Percentiles rank a stretch among this genome's conserved stretches.
phyloP scores from a whole-genome alignment of 2,797 vertebrate genomes.

The Okamejei kenojei region DNA sequence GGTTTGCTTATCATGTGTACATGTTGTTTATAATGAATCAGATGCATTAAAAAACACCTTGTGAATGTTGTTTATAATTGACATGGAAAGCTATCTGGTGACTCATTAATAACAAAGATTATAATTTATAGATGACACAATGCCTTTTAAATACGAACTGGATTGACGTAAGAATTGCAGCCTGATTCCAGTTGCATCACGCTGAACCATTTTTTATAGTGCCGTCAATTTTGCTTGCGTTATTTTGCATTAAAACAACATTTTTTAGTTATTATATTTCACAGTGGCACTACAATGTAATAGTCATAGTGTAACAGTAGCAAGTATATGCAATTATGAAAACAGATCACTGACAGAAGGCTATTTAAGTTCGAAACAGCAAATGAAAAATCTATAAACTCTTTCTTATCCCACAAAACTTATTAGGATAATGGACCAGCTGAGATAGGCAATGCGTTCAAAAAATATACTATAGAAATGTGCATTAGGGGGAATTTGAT shows the following conservation, averaged over 20 bases:
- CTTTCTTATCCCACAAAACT: not conserved
- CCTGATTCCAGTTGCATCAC: not conserved
- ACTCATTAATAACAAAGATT: not conserved
- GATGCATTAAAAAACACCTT: not conserved
- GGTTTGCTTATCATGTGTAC: not conserved
- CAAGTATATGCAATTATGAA: not conserved
- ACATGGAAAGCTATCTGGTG: not conserved
- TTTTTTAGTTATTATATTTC: not conserved
- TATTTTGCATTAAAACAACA: not conserved
- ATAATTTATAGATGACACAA: not conserved
- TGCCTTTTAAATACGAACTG: not conserved
- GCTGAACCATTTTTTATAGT: not conserved
- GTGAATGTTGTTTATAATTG: not conserved
- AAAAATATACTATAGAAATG: not conserved
- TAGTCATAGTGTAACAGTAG: not conserved
- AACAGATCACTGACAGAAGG: not conserved
- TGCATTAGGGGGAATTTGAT: not conserved
- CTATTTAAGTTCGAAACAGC: not conserved
- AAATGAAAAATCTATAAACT: not conserved
- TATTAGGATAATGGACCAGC: not conserved
- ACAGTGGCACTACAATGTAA: not conserved
- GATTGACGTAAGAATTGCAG: not conserved
- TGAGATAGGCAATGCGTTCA: too few species aligned
- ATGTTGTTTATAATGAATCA: not conserved
- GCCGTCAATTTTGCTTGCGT: not conserved